These are phyloP conservation scores for Sinohyriopsis cumingii DNA, from an alignment of 2,888 invertebrate species.

Conservation along the genomic window DNA sequence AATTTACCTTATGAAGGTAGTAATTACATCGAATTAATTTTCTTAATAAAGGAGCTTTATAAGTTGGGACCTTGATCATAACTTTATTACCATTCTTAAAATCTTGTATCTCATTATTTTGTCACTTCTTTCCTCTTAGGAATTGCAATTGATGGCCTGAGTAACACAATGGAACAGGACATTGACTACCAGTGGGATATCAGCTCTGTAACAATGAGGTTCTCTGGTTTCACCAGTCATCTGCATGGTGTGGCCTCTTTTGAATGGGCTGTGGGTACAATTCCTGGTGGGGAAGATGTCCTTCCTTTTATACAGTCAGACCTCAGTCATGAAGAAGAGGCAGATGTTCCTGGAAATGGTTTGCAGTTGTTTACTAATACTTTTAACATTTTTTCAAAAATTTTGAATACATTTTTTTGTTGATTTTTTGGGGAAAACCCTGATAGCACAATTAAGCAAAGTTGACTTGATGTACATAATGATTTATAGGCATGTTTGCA, in stretches of 20 bases:
- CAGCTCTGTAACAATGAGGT: conserved; percentile 31
- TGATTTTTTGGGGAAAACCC: too few relatives aligned
- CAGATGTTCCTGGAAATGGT: conserved; percentile 33
- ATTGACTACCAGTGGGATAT: conserved; percentile 31
- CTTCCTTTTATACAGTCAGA: conserved; percentile 29
- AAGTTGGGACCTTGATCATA: too few relatives aligned
- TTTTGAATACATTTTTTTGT: too few relatives aligned
- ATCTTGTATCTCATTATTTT: too few relatives aligned
- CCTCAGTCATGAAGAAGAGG: conserved; percentile 28
- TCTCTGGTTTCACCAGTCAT: conserved; percentile 36
- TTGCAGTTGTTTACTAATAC: neutral
- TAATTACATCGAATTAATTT: too few relatives aligned
- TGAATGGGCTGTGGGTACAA: conserved; percentile 44
- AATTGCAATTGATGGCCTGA: conserved; percentile 25
- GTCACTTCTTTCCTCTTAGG: conserved; percentile 8
- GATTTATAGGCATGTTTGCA: too few relatives aligned
- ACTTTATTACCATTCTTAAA: too few relatives aligned
- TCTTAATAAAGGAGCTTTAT: too few relatives aligned
- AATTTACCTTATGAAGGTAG: too few relatives aligned
- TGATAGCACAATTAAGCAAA: too few relatives aligned
- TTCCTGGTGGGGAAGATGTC: conserved; percentile 35
- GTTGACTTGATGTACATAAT: too few relatives aligned
- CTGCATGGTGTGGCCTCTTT: conserved; percentile 33
- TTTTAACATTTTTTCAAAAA: neutral
- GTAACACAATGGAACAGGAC: conserved; percentile 23